Base-by-base conservation (phyloP, 2,113 vertebrate genomes). In the Entelurus aequoreus region DNA sequence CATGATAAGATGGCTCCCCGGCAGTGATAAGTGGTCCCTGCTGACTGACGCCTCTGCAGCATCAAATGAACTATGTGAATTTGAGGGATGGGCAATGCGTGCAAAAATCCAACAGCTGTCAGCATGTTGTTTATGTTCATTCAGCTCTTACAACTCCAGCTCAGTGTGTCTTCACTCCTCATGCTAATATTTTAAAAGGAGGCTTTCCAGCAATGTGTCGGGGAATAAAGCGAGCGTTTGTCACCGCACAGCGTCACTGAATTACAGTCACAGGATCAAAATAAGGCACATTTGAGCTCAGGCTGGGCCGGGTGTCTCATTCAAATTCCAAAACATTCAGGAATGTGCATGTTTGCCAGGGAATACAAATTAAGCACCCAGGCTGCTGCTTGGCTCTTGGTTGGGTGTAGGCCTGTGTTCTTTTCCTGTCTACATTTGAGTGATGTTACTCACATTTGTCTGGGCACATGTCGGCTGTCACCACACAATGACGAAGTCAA, bases 401-500 rank as follows among this genome's bases (percentile, higher is more conserved):
- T 44, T 36, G 15, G n/a, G 65, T 78, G 71, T 78, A 13, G 48
- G 55, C 59, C 71, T 76, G 66, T 50, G 44, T 68, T 52, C 42
- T 63, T 40, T 75, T 51, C 49, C 35, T 61, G 70, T 66, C 62
- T 62, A 55, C 16, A 21, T 60, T 15, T 65, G 52, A 74, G 57
- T 55, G 52, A 48, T 12, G 53, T 60, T 21, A 35, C 47, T 15
- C 19, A 36, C 46, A 53, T 74, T 79, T 62, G 64, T 60, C 42
- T 55, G 54, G 48, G 44, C 71, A 77, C 71, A 69, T 61, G 59
- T 46, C 48, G 53, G 52, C 65, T 60, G 62, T 64, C 65, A 60
- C 48, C 38, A 57, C 67, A 51, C 70, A 80, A 71, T 12, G 47
- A 60, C 62, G 69, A 69, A 74, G 72, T 82, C 62, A 76, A 78